Base-by-base conservation (phyloP, 2,888 invertebrate genomes). In the Criorhina ranunculi region DNA sequence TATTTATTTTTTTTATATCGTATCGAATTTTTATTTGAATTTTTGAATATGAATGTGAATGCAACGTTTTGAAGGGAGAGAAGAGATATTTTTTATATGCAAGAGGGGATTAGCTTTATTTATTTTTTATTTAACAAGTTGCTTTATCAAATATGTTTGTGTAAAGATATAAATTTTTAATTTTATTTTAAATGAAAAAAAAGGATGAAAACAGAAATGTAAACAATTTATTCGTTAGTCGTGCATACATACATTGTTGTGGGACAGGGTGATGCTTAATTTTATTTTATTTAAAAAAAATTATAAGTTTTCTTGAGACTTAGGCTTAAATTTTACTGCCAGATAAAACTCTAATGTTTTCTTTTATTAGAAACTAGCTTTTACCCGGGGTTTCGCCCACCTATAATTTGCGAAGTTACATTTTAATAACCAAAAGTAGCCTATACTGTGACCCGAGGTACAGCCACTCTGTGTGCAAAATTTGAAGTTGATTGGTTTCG, bases 11-110 rank as follows among this genome's bases (percentile, higher is more conserved):
- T 55, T 29, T 15, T 6, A 42, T 42, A 42, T 17, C 46, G 42
- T 46, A 62, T 49, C 35, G 19, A 6, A 64, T 37, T 64, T 51
- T 24, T 37, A 9, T 11, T 51, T 0, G 9, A 64, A 51, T 12
- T 42, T 17, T 4, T 35, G 1, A 3, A n/a, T 12, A 8, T 8
- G 5, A 8, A 12, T 35, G 49, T 24, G 37, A 49, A 35, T 55
- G 33, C 55, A 55, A 5, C 15, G 33, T 15, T n/a, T 12, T 15
- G 31, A 33, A n/a, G 12, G n/a, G 15, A 31, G 17, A 6, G 46
- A 46, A 7, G 24, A 31, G 1, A 7, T 12, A 29, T 1, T 15
- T 31, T 44, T 44, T 37, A 24, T 40, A 11, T 5, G 40, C 40
- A 40, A 5, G 12, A 40, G 12, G 24, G 12, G 0, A 44, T 31